Conservation (phyloP, 2,113 vertebrate genomes). For the Leucopsar rothschildi region DNA sequence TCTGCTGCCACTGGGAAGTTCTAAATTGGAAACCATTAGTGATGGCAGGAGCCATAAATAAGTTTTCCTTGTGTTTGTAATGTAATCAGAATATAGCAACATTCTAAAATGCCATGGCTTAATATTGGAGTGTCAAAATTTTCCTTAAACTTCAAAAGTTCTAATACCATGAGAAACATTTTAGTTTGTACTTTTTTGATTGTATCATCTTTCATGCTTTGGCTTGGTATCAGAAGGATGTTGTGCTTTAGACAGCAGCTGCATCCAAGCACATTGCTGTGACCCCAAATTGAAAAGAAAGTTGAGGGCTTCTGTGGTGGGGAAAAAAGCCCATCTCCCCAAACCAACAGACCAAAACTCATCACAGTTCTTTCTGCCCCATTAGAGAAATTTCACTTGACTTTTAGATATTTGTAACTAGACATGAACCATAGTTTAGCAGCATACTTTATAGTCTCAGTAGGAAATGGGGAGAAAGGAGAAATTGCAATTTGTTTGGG, state of each 20-base stretch:
- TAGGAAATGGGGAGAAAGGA: neutral
- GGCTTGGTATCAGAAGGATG: neutral
- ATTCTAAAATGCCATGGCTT: neutral
- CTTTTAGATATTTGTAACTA: neutral
- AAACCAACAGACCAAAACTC: neutral
- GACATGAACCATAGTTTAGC: neutral
- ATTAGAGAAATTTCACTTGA: neutral
- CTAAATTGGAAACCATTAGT: neutral
- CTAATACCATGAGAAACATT: neutral
- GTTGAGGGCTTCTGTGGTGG: neutral
- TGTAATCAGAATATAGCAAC: neutral
- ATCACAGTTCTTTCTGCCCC: neutral
- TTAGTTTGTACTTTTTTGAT: neutral
- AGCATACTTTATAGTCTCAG: neutral
- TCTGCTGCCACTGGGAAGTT: neutral
- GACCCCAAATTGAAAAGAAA: neutral
- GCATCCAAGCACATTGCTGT: neutral
- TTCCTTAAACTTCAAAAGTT: neutral
- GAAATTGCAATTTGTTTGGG: neutral
- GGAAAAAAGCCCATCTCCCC: rapidly evolving
- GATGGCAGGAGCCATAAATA: neutral
- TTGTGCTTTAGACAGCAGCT: neutral
- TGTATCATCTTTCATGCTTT: rapidly evolving
- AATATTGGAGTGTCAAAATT: neutral
- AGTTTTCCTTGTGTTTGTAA: neutral